Evolutionary conservation across 1,140 invertebrate genomes (phyloP).

Genomic region (Batillaria attramentaria): DNA sequence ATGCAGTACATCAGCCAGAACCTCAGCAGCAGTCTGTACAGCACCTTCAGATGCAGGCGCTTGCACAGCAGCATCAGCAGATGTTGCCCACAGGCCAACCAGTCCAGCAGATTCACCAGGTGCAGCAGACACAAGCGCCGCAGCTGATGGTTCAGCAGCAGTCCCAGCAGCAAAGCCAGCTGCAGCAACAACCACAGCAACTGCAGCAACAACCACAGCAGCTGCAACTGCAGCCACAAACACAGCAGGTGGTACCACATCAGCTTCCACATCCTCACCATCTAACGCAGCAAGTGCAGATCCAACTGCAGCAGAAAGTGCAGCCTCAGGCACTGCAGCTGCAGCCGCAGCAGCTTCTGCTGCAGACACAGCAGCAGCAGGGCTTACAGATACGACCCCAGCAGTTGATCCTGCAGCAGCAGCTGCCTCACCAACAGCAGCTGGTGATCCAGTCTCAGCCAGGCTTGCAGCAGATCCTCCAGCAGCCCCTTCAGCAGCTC

Average conservation of each 20-base stretch:
- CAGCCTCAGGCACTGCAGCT: constrained; percentile 8
- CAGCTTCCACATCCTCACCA: neutral
- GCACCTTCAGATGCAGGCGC: constrained; percentile 30
- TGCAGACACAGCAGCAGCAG: constrained; percentile 9
- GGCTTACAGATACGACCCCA: constrained; percentile 9
- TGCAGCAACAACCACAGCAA: neutral
- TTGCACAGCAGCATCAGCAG: neutral
- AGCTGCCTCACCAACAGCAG: constrained; percentile 8
- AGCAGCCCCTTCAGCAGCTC: constrained; percentile 37
- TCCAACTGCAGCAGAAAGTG: constrained; percentile 8
- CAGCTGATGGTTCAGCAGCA: constrained; percentile 1
- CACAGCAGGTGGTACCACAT: neutral
- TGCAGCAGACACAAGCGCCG: constrained; percentile 30
- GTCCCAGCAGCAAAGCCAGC: neutral
- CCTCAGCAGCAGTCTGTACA: constrained; percentile 21
- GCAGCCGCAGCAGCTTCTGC: constrained; percentile 2
- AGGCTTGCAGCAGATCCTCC: constrained; percentile 28
- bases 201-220: constrained; percentile 31
- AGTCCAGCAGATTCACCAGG: constrained; percentile 18
- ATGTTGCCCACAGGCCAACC: no score
- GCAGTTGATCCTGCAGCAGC: constrained; percentile 22
- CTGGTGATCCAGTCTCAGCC: constrained; percentile 23
- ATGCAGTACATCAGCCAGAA: constrained; percentile 15
- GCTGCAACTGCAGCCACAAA: constrained; percentile 43
- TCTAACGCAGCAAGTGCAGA: constrained; percentile 12